Percentiles rank a stretch among this genome's conserved stretches.
Evolutionary conservation across 2,888 invertebrate genomes (phyloP).

Genomic region (Tenthredo scrophulariae): DNA sequence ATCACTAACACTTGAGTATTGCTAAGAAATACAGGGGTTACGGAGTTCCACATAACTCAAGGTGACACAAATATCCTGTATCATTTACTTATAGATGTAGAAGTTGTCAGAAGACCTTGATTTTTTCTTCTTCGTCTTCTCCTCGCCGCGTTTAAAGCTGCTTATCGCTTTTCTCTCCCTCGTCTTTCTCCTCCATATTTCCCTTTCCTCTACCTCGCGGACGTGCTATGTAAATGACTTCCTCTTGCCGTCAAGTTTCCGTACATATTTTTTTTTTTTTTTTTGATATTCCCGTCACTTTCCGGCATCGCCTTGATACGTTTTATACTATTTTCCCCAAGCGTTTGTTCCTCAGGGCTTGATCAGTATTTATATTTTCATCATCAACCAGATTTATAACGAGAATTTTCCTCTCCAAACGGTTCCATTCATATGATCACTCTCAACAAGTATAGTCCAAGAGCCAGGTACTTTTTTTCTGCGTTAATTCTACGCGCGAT

Average conservation of each 20-base stretch:
- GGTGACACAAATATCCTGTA: not conserved
- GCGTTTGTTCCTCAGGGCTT: constrained; percentile 7
- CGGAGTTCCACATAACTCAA: not conserved
- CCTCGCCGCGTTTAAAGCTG: constrained; percentile 16
- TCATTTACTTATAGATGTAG: constrained; percentile 13
- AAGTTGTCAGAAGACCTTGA: constrained; percentile 9
- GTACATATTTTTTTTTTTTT: constrained; percentile 35
- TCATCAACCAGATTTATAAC: not conserved
- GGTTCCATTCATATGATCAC: not conserved
- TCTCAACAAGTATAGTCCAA: not conserved
- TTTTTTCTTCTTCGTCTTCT: not conserved
- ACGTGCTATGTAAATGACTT: constrained; percentile 44
- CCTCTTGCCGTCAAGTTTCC: constrained; percentile 28
- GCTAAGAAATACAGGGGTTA: not conserved
- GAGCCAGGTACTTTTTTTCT: not conserved
- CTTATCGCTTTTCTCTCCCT: constrained; percentile 38
- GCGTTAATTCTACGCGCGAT: not conserved
- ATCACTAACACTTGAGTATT: not conserved
- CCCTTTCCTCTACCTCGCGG: not conserved
- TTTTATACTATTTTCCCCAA: constrained; percentile 15
- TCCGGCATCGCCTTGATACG: constrained; percentile 6
- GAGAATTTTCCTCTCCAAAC: not conserved
- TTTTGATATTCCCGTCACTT: constrained; percentile 19
- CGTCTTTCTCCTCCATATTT: constrained; percentile 25
- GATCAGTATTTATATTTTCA: constrained; percentile 26